These are phyloP conservation scores for Diplazon laetatorius DNA, from an alignment of 2,888 invertebrate genomes.

Conservation along the genomic window DNA sequence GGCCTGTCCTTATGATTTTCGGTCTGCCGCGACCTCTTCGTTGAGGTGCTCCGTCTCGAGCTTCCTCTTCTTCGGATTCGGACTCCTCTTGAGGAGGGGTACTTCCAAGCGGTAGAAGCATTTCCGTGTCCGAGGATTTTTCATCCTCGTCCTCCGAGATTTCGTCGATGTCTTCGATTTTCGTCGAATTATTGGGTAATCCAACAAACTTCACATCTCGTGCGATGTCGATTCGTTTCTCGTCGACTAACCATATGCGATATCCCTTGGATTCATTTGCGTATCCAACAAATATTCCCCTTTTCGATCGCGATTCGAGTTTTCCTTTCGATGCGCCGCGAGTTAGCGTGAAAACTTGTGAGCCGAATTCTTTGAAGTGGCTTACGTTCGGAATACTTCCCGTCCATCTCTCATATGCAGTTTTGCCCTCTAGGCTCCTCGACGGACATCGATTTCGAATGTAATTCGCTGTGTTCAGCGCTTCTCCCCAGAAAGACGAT, in stretches of 20 bases:
- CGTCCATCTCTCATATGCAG: conserved; percentile 63
- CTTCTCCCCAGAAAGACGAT: conserved; percentile 72
- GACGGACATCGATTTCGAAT: conserved; percentile 70
- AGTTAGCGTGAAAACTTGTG: conserved; percentile 43
- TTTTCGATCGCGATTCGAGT: conserved; percentile 53
- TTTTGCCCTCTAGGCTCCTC: conserved; percentile 49
- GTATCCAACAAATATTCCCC: conserved; percentile 61
- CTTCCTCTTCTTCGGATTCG: conserved; percentile 44
- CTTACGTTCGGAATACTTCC: conserved; percentile 59
- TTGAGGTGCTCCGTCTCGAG: conserved; percentile 60
- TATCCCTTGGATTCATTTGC: conserved; percentile 57
- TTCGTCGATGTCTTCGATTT: no score
- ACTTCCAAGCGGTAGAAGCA: no score
- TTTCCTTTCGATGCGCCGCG: conserved; percentile 50
- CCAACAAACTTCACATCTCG: conserved; percentile 54
- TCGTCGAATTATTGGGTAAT: no score
- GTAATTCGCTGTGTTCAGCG: conserved; percentile 69
- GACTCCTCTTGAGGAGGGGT: no score
- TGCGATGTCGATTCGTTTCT: conserved; percentile 43
- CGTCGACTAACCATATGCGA: conserved; percentile 54
- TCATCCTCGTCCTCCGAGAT: no score
- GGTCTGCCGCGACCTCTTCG: conserved; percentile 33
- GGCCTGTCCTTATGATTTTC: conserved; percentile 33
- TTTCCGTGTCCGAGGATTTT: no score
- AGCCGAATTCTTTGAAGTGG: conserved; percentile 68